A percentile compares a stretch with the other conserved stretches of the same genome.
phyloP scores from a whole-genome alignment of 2,113 vertebrate genomes.

The Aythya baeri region DNA sequence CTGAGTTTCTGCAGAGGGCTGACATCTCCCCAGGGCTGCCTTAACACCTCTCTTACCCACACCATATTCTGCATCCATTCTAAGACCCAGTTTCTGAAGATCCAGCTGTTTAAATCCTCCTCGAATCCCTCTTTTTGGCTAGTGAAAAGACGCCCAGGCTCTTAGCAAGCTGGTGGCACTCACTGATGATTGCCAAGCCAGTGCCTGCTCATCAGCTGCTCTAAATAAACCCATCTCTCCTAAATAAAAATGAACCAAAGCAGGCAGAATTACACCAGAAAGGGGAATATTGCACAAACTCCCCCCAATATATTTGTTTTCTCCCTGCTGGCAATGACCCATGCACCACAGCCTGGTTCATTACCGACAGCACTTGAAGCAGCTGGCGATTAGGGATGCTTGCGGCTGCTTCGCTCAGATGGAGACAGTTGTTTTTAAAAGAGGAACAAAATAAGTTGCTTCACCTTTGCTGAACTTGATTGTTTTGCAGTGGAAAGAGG shows the following conservation, averaged over 20 bases:
- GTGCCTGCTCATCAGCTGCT: background rate
- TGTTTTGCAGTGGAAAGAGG: constrained; percentile 32
- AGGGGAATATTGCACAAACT: rapidly evolving
- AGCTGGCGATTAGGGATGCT: background rate
- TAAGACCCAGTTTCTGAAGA: background rate
- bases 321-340: background rate
- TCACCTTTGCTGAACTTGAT: constrained; percentile 46
- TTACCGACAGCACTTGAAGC: background rate
- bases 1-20: background rate
- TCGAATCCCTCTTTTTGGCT: background rate
- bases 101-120: background rate
- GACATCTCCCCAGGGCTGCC: background rate
- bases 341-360: rapidly evolving
- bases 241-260: background rate
- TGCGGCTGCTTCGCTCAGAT: background rate
- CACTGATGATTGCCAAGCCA: background rate
- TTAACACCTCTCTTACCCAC: background rate
- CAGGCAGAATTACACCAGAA: background rate
- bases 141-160: background rate
- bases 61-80: background rate
- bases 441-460: constrained; percentile 1
- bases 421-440: constrained; percentile 8
- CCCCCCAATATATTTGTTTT: background rate
- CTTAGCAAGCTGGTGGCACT: background rate
- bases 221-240: background rate